Evolutionary conservation across 2,113 vertebrate species (phyloP).

Genomic region (Protomyctophum bolini): DNA sequence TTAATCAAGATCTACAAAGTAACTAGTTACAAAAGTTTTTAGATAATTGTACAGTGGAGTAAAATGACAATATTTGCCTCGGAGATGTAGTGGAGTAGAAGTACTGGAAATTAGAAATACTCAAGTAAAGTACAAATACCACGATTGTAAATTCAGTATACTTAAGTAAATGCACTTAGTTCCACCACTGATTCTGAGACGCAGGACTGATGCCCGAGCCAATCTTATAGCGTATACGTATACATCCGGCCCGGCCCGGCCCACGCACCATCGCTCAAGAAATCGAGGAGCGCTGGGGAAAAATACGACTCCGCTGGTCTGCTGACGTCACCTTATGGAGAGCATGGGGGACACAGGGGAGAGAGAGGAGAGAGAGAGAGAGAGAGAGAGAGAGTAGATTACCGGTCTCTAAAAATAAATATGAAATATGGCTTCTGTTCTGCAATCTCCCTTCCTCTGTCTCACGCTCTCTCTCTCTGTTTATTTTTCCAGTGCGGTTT

Average conservation of each 20-base stretch:
- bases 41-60: too few species aligned
- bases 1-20: too few species aligned
- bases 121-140: too few species aligned
- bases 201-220: slow-evolving; percentile 42
- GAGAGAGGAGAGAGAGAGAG: slow-evolving; percentile 25
- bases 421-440: slow-evolving; percentile 60
- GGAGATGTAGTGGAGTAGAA: too few species aligned
- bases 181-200: slow-evolving; percentile 31
- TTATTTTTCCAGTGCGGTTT: slow-evolving; percentile 8
- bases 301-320: slow-evolving; percentile 50
- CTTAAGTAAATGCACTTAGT: too few species aligned
- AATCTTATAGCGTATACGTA: slow-evolving; percentile 29
- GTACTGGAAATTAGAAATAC: too few species aligned
- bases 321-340: slow-evolving; percentile 65
- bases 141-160: too few species aligned
- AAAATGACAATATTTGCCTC: too few species aligned
- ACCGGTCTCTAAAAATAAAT: slow-evolving; percentile 65
- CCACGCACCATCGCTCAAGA: slow-evolving; percentile 38
- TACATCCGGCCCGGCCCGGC: slow-evolving; percentile 14
- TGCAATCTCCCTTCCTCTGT: slow-evolving; percentile 34
- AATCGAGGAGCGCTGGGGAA: slow-evolving; percentile 65
- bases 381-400: slow-evolving; percentile 50
- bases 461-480: not conserved
- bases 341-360: slow-evolving; percentile 51
- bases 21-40: too few species aligned